phyloP scores from a whole-genome alignment of 2,888 invertebrate genomes.

The Zygogramma bicolorata region DNA sequence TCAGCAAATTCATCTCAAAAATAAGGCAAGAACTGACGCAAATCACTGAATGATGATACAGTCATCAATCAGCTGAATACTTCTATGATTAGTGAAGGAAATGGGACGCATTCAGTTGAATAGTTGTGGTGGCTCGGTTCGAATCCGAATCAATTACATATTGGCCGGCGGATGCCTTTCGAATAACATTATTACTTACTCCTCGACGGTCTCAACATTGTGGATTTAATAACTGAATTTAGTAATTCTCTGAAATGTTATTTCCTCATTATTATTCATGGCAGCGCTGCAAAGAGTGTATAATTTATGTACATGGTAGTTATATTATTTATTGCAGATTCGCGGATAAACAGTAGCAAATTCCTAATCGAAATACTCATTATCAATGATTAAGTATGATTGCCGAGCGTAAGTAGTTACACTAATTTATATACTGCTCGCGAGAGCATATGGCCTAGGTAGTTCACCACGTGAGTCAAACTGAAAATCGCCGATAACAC shows the following conservation, averaged over 20 bases:
- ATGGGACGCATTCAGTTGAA: too few species aligned
- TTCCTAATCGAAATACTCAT: conserved; percentile 44
- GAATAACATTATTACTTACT: conserved; percentile 12
- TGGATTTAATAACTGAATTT: conserved; percentile 40
- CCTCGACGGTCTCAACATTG: conserved; percentile 4
- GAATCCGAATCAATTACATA: neutral
- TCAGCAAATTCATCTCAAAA: too few species aligned
- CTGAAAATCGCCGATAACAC: conserved; percentile 18
- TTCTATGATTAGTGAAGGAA: too few species aligned
- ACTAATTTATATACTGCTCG: conserved; percentile 29
- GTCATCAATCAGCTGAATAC: too few species aligned
- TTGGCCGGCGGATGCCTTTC: neutral
- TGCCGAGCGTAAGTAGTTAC: conserved; percentile 40
- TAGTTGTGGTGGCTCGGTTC: neutral
- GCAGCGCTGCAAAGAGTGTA: conserved; percentile 31
- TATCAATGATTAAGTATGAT: conserved; percentile 48
- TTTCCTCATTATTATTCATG: conserved; percentile 43
- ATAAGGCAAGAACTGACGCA: too few species aligned
- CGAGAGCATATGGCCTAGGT: conserved; percentile 23
- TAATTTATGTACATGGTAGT: conserved; percentile 42
- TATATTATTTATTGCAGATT: conserved; percentile 39
- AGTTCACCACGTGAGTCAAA: conserved; percentile 26
- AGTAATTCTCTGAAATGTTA: conserved; percentile 35
- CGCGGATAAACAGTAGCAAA: conserved; percentile 46
- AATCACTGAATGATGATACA: too few species aligned